Evolutionary conservation across 2,888 invertebrate species (phyloP).

Genomic region (Heliconius hortense): DNA sequence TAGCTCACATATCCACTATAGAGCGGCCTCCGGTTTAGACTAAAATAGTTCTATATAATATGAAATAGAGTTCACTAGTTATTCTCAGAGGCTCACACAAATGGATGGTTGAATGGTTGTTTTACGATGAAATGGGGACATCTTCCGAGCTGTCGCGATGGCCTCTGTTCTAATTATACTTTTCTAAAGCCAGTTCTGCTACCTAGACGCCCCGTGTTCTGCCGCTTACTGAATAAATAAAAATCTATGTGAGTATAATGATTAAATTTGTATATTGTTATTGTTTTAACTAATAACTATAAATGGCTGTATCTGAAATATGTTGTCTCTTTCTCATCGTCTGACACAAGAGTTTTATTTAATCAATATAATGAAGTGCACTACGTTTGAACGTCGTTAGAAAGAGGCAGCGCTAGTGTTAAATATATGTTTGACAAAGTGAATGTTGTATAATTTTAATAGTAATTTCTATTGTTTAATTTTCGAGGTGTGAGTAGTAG

Average conservation of each 20-base stretch:
- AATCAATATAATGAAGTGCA: slow-evolving; percentile 40
- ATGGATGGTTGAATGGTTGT: slow-evolving; percentile 47
- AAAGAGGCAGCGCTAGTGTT: slow-evolving; percentile 32
- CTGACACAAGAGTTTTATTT: slow-evolving; percentile 25
- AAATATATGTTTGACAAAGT: slow-evolving; percentile 11
- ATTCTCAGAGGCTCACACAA: slow-evolving; percentile 43
- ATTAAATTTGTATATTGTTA: slow-evolving; percentile 20
- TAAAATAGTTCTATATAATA: slow-evolving; percentile 40
- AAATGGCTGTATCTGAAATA: slow-evolving; percentile 21
- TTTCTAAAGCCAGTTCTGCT: slow-evolving; percentile 52
- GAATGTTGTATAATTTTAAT: slow-evolving; percentile 10
- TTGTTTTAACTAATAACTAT: slow-evolving; percentile 16
- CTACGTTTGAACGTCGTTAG: slow-evolving; percentile 32
- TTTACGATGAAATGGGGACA: slow-evolving; percentile 60
- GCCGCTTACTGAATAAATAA: slow-evolving; percentile 37
- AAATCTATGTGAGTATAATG: slow-evolving; percentile 40
- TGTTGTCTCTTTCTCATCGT: slow-evolving; percentile 39
- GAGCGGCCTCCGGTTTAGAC: slow-evolving; percentile 38
- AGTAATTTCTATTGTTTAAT: background rate
- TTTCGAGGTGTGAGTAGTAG: background rate
- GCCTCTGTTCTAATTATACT: slow-evolving; percentile 64
- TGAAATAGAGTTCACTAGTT: slow-evolving; percentile 38
- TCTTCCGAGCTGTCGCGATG: slow-evolving; percentile 60
- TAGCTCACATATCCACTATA: slow-evolving; percentile 42
- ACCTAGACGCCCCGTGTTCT: slow-evolving; percentile 47